Evolutionary conservation across 2,113 vertebrate genomes (phyloP).

Genomic region (Neofelis nebulosa): DNA sequence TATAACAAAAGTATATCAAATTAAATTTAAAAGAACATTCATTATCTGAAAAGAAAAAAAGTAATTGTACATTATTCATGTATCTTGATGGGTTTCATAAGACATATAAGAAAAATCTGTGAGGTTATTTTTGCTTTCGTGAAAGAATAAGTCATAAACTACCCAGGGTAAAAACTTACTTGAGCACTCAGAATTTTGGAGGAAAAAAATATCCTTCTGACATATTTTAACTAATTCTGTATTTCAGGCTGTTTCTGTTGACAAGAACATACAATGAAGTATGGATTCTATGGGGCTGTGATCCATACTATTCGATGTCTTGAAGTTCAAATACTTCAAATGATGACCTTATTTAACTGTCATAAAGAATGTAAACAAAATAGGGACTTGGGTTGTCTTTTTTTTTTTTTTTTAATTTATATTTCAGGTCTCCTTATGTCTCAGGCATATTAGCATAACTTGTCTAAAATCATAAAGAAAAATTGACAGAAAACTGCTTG

Average conservation of each 20-base stretch:
- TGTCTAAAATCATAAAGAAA: conserved; percentile 60
- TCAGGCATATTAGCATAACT: neutral
- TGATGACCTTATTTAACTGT: neutral
- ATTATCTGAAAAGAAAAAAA: conserved; percentile 30
- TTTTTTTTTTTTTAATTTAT: neutral
- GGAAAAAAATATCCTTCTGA: neutral
- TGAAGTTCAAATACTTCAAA: neutral
- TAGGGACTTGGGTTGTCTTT: neutral
- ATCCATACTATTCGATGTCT: neutral
- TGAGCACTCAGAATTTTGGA: conserved; percentile 5
- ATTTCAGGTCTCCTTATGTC: conserved; percentile 10
- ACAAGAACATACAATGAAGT: neutral
- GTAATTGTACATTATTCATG: neutral
- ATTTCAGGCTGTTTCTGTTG: neutral
- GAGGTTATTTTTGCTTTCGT: neutral
- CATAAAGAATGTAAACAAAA: conserved; percentile 26
- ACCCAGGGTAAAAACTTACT: neutral
- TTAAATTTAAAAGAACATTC: conserved; percentile 29
- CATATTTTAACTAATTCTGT: neutral
- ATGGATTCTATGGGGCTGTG: neutral
- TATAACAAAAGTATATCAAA: neutral
- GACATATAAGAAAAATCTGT: conserved; percentile 11
- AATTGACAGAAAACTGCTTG: conserved; percentile 17
- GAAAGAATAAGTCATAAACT: neutral
- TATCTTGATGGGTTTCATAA: neutral